phyloP scores from a whole-genome alignment of 2,797 vertebrate genomes.

The Notolabrus celidotus region DNA sequence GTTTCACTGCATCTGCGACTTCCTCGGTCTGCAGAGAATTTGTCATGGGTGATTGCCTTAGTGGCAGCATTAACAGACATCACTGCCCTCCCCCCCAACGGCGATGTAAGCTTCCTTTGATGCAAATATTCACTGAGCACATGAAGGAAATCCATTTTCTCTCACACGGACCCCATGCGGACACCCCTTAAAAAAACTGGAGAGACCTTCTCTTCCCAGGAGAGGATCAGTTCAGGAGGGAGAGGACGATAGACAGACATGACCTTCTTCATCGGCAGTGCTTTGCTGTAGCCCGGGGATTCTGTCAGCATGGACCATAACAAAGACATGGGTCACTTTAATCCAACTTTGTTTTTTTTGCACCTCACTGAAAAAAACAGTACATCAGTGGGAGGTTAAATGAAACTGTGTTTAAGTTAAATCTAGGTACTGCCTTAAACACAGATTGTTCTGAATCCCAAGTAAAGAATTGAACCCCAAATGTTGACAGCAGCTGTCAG shows the following conservation, averaged over 20 bases:
- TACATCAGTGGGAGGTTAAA: conserved; percentile 23
- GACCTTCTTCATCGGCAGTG: conserved; percentile 47
- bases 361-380: conserved; percentile 27
- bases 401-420: conserved; percentile 16
- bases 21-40: conserved; percentile 56
- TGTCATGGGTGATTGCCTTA: conserved; percentile 68
- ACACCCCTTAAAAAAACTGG: conserved; percentile 44
- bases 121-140: conserved; percentile 66
- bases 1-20: conserved; percentile 65
- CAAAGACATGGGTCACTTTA: conserved; percentile 43
- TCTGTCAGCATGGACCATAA: conserved; percentile 57
- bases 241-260: conserved; percentile 43
- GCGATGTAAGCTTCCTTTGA: conserved; percentile 63
- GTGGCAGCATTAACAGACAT: conserved; percentile 67
- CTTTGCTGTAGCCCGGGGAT: conserved; percentile 48
- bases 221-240: conserved; percentile 47
- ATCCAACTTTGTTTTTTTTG: conserved; percentile 46
- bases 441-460: conserved; percentile 11
- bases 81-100: conserved; percentile 38
- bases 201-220: conserved; percentile 58
- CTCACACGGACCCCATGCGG: conserved; percentile 47
- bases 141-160: conserved; percentile 69
- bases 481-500: conserved; percentile 16
- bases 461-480: background rate
- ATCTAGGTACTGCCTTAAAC: conserved; percentile 13